Conservation (phyloP, 2,113 vertebrate species). For the Gopherus flavomarginatus region DNA sequence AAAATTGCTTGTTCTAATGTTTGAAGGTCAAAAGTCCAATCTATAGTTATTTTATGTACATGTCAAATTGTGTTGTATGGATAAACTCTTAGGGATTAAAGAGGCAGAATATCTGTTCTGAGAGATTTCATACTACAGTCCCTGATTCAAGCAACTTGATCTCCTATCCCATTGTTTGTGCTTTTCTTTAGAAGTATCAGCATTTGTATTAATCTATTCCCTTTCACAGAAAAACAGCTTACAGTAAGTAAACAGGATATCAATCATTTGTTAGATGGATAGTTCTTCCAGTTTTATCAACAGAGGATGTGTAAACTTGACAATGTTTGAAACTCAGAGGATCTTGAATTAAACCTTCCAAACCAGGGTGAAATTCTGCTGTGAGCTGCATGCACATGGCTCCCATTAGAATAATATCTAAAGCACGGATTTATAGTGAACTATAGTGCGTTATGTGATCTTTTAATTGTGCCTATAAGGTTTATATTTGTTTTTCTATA, state of each 20-base stretch:
- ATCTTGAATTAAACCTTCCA: conserved; percentile 2
- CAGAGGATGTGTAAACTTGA: background rate
- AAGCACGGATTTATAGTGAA: background rate
- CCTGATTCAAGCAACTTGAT: background rate
- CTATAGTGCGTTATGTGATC: background rate
- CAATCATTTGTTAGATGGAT: background rate
- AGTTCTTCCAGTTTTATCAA: background rate
- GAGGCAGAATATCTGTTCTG: background rate
- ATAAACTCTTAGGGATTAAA: background rate
- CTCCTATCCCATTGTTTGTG: background rate
- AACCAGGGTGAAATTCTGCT: background rate
- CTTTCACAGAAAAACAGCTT: background rate
- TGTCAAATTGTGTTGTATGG: background rate
- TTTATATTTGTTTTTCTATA: background rate
- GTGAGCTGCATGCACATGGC: background rate
- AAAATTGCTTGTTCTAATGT: background rate
- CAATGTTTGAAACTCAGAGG: background rate
- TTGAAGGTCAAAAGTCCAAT: background rate
- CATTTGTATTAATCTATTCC: background rate
- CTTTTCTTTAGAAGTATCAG: background rate
- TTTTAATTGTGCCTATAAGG: background rate
- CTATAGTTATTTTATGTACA: background rate
- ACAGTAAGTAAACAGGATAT: background rate
- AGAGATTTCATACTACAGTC: background rate
- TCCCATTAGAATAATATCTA: background rate